Percentiles rank a stretch among this genome's conserved stretches.
Evolutionary conservation across 2,113 vertebrate genomes (phyloP).

Genomic region (Paramisgurnus dabryanus): DNA sequence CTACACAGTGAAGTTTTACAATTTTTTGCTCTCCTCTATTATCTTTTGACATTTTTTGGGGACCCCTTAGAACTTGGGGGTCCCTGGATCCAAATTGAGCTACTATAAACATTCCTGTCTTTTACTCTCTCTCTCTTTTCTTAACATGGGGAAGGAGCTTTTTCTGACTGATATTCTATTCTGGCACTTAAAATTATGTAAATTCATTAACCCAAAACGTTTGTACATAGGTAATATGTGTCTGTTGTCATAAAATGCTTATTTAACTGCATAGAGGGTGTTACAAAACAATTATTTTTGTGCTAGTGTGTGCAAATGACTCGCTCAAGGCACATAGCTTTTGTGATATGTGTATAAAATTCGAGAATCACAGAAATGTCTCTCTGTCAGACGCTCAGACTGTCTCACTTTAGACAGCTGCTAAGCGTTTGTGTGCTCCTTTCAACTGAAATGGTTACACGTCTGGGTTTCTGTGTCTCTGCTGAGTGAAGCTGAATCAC

Average conservation of each 20-base stretch:
- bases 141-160: conserved; percentile 10
- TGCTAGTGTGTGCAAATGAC: conserved; percentile 32
- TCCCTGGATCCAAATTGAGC: no score
- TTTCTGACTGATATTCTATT: conserved; percentile 14
- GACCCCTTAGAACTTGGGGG: no score
- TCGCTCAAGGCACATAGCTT: not conserved
- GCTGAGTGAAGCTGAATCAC: not conserved
- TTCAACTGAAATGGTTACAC: conserved; percentile 2
- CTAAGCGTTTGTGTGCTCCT: not conserved
- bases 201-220: conserved; percentile 35
- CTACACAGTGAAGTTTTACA: no score
- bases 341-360: conserved; percentile 21
- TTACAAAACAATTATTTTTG: not conserved
- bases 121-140: not conserved
- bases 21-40: no score
- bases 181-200: conserved; percentile 2
- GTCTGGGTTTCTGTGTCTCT: conserved; percentile 15
- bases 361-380: conserved; percentile 2
- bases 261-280: conserved; percentile 5
- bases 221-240: not conserved
- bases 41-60: no score
- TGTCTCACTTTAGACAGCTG: not conserved
- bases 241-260: conserved; percentile 29
- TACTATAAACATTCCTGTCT: no score
- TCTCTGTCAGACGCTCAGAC: not conserved